Evolutionary conservation across 2,888 invertebrate genomes (phyloP), one percentile per base, ranked within the genome.

Genomic region (Uropetala carovei): DNA sequence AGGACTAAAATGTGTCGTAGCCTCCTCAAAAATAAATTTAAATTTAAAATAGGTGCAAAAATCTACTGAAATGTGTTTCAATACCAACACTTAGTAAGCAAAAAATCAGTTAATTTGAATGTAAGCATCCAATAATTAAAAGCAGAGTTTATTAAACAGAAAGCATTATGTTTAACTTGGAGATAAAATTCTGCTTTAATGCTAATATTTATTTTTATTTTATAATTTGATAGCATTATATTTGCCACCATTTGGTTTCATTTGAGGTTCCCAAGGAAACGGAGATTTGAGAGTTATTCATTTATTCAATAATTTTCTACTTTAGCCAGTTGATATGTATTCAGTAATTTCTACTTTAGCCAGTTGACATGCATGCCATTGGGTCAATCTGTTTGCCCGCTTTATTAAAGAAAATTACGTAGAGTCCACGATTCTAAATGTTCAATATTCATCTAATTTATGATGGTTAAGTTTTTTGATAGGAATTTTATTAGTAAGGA

Each of bases 1-100:
- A 93, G 92, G 92, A 93, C 93, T 93, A 93, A 92, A 92, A 92
- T 92, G 84, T 93, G 82, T 93, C 93, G 93, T 93, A 93, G 93
- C 93, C 93, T 93, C 93, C 93, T 93, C 93, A 93, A 27, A 92
- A 86, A 92, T 92, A 91, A 92, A 93, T 93, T 92, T 91, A 92
- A 93, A 56, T 85, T 84, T 68, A 92, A 83, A 92, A 84, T 92
- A 86, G 84, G 91, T 75, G 75, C 85, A 92, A 86, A 89, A 89
- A 82, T 91, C 91, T 60, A 89, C 60, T 92, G 64, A 89, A 92
- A 75, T n/a, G 85, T 89, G 82, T 86, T 86, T 84, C 56, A 85
- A 83, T 92, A 86, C 85, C 92, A 89, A 89, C 89, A 89, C 64
- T 89, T 89, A 89, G 60, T 89, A 89, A 89, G 89, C 89, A 89